Evolutionary conservation across 2,888 invertebrate species (phyloP).

Genomic region (Calameuta idolon): DNA sequence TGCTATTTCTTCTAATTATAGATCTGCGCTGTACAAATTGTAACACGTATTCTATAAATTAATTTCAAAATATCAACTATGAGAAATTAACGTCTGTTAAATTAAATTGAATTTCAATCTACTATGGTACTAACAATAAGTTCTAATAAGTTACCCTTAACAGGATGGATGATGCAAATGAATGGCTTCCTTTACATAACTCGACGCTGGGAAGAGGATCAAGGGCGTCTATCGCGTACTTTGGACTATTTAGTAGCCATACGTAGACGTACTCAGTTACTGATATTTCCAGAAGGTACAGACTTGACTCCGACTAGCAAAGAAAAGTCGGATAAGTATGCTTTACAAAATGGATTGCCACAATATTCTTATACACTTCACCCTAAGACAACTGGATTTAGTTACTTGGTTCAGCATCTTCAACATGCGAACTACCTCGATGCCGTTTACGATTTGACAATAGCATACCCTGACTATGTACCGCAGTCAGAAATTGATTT

Average conservation of each 20-base stretch:
- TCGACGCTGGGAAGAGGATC: constrained; percentile 84
- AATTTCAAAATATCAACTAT: background rate
- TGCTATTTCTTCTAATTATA: background rate
- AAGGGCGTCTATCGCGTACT: constrained; percentile 74
- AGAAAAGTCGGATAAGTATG: constrained; percentile 78
- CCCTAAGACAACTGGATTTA: constrained; percentile 87
- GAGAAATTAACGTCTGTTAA: background rate
- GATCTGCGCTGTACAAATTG: background rate
- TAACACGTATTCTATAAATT: background rate
- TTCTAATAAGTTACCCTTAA: constrained; percentile 27
- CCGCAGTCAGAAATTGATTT: constrained; percentile 83
- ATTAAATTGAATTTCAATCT: background rate
- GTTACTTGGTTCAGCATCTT: constrained; percentile 71
- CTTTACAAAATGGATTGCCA: constrained; percentile 76
- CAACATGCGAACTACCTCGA: constrained; percentile 74
- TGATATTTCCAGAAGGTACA: constrained; percentile 92
- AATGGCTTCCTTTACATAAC: constrained; percentile 87
- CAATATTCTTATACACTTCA: constrained; percentile 83
- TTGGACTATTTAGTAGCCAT: constrained; percentile 80
- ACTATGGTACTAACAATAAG: background rate
- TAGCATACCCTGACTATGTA: constrained; percentile 82
- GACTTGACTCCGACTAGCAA: constrained; percentile 80
- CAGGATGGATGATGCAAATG: constrained; percentile 91
- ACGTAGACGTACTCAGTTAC: constrained; percentile 76
- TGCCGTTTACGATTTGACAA: constrained; percentile 87